A percentile compares a stretch with the other conserved stretches of the same genome.
phyloP scores from a whole-genome alignment of 2,888 invertebrate genomes.

The Troides helena region DNA sequence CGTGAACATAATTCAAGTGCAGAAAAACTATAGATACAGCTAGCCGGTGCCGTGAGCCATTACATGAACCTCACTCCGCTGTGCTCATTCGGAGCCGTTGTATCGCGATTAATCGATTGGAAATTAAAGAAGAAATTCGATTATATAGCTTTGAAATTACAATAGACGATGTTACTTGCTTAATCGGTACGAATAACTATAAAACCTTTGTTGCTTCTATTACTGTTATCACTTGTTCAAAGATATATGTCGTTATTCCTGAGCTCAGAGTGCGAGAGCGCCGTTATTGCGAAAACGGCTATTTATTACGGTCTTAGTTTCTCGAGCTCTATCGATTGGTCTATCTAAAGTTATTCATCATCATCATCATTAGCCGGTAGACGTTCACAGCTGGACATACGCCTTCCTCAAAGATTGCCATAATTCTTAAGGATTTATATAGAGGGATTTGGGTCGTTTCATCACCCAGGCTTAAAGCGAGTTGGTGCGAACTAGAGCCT shows the following conservation, averaged over 20 bases:
- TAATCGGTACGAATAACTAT: background rate
- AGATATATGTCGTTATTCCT: background rate
- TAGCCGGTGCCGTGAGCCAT: constrained; percentile 18
- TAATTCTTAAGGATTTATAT: too few species aligned
- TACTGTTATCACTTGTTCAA: background rate
- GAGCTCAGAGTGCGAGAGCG: too few species aligned
- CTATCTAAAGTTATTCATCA: too few species aligned
- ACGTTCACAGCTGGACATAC: too few species aligned
- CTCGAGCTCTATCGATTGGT: too few species aligned
- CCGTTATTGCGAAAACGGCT: too few species aligned
- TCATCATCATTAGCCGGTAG: too few species aligned
- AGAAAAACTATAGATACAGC: constrained; percentile 13
- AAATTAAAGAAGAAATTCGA: background rate
- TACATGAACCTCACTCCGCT: background rate
- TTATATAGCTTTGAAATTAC: background rate
- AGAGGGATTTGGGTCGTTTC: too few species aligned
- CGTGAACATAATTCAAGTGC: constrained; percentile 11
- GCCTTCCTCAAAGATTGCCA: too few species aligned
- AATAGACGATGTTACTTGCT: background rate
- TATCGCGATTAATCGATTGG: constrained; percentile 1
- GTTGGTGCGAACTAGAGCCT: too few species aligned
- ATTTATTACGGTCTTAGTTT: too few species aligned
- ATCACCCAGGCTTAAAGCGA: too few species aligned
- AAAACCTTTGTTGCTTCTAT: background rate
- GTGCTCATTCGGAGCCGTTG: constrained; percentile 9